Base-by-base conservation (phyloP, 2,113 vertebrate species). In the Onychorhynchus coronatus region DNA sequence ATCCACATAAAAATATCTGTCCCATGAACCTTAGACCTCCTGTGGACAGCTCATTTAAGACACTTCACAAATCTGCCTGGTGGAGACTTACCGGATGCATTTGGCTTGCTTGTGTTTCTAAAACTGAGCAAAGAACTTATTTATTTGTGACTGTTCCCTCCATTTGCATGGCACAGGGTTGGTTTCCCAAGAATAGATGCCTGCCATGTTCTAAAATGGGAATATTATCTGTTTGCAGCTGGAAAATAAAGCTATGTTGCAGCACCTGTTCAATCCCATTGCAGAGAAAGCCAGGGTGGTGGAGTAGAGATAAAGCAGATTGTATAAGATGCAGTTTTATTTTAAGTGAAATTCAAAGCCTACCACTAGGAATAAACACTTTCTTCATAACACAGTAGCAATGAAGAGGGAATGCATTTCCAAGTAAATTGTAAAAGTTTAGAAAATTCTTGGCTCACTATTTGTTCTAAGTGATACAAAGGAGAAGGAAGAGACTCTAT, bases 401-500 rank as follows among this genome's bases (percentile, higher is more conserved):
- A 63, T 47, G 74, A 76, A 88, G 27, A 70, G 49, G 66, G 28
- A 86, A 63, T 55, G 44, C 2, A 37, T 89, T 87, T 93, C 85
- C 71, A 85, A 77, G 39, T 35, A 68, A 86, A 85, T 62, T 55
- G 44, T 44, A 78, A 50, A 95, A 91, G 33, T 66, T 89, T 47
- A 85, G 62, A 80, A 93, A 93, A 94, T 91, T 79, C 92, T 94
- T 87, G 65, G 17, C 62, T 75, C 11, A 1, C 18, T 77, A 21
- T 82, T 88, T 91, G 35, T 93, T 95, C 88, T 66, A 85, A 85
- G 53, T 74, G 76, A 85, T 91, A 67, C 52, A 58, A 79, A 84
- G 65, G 39, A 94, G 55, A 91, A 94, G 67, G 78, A 90, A 93
- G 59, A 94, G n/a, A 24, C 28, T 46, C 66, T 75, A 35, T 92